Percentiles rank a stretch among this genome's conserved stretches.
Evolutionary conservation across 2,888 invertebrate species (phyloP).

Genomic region (Rhagium mordax): DNA sequence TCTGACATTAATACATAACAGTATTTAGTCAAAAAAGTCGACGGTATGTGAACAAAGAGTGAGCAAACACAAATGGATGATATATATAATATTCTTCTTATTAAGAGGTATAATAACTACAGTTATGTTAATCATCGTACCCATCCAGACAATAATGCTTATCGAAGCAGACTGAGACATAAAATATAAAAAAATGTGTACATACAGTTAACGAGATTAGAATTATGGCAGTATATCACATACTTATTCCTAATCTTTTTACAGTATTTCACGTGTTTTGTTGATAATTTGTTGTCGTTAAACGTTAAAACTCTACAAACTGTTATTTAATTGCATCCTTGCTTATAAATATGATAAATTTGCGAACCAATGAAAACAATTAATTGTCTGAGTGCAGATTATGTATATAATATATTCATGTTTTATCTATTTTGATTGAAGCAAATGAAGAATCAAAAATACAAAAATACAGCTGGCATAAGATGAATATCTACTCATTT

Average conservation of each 20-base stretch:
- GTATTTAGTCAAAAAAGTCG: not conserved
- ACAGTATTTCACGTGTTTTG: too few relatives aligned
- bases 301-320: not conserved
- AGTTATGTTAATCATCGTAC: not conserved
- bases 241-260: not conserved
- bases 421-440: too few relatives aligned
- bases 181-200: not conserved
- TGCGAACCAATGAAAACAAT: too few relatives aligned
- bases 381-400: too few relatives aligned
- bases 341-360: too few relatives aligned
- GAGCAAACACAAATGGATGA: not conserved
- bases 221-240: not conserved
- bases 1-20: not conserved
- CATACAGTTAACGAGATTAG: not conserved
- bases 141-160: not conserved
- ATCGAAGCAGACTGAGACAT: not conserved
- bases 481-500: too few relatives aligned
- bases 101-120: not conserved
- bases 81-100: not conserved
- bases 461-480: too few relatives aligned
- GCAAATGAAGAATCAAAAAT: too few relatives aligned
- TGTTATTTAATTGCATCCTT: not conserved
- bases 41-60: not conserved
- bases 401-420: too few relatives aligned
- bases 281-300: not conserved